A percentile compares a stretch with the other conserved stretches of the same genome.
phyloP scores from a whole-genome alignment of 2,888 invertebrate genomes.

The Helobdella robusta region DNA sequence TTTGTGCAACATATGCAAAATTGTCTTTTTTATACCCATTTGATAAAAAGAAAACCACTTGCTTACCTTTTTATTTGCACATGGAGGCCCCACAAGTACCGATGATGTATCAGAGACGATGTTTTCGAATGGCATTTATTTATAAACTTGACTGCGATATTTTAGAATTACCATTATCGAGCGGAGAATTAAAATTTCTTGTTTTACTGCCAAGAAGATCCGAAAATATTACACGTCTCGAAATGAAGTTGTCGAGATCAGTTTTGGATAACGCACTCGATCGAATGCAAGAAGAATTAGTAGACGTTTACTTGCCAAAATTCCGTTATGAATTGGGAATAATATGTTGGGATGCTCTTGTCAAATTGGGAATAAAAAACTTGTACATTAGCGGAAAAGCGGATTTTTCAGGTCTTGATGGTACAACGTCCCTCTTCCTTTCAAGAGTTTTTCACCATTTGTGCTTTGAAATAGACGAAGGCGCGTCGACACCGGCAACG shows the following conservation, averaged over 20 bases:
- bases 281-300: constrained; percentile 30
- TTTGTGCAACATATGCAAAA: constrained; percentile 34
- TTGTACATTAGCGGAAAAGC: constrained; percentile 32
- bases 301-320: constrained; percentile 36
- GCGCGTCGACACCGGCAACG: constrained; percentile 14
- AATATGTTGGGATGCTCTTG: constrained; percentile 32
- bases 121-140: constrained; percentile 28
- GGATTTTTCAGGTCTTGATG: constrained; percentile 34
- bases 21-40: constrained; percentile 34
- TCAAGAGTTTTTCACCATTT: constrained; percentile 35
- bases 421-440: constrained; percentile 31
- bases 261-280: constrained; percentile 31
- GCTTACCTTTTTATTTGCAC: constrained; percentile 31
- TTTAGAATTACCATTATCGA: constrained; percentile 34
- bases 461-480: constrained; percentile 34
- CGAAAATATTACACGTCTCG: constrained; percentile 33
- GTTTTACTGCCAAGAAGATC: constrained; percentile 34
- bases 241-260: constrained; percentile 33
- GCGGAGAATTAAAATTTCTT: constrained; percentile 32
- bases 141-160: constrained; percentile 34
- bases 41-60: constrained; percentile 33
- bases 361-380: constrained; percentile 34
- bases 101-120: constrained; percentile 34
- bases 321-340: constrained; percentile 35
- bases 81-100: constrained; percentile 33